A percentile compares a stretch with the other conserved stretches of the same genome.
These are phyloP conservation scores for Phalacrocorax pelagicus DNA, from an alignment of 2,113 vertebrate genomes.

Conservation along the genomic window DNA sequence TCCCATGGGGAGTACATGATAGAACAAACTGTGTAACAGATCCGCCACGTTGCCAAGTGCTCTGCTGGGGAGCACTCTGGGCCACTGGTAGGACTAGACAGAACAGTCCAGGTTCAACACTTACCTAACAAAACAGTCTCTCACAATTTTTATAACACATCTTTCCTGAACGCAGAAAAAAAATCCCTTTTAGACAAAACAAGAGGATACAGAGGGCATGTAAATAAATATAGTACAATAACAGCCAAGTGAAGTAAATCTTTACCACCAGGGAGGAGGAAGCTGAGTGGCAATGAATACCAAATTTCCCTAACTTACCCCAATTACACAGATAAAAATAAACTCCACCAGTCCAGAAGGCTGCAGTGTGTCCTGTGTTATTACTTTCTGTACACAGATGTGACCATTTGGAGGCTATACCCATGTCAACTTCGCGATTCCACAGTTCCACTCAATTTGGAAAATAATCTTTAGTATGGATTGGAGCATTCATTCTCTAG, in stretches of 20 bases:
- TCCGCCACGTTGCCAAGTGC: neutral
- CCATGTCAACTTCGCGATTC: neutral
- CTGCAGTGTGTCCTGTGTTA: neutral
- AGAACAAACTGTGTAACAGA: neutral
- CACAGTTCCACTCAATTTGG: neutral
- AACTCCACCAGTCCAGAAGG: neutral
- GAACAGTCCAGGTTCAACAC: neutral
- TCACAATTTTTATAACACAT: neutral
- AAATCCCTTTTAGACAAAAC: neutral
- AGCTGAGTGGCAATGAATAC: neutral
- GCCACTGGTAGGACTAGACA: neutral
- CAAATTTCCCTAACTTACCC: neutral
- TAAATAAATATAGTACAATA: neutral
- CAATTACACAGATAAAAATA: conserved; percentile 38
- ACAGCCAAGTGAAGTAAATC: neutral
- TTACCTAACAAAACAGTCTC: neutral
- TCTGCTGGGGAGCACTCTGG: neutral
- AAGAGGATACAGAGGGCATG: neutral
- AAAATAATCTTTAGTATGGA: neutral
- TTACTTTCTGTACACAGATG: neutral
- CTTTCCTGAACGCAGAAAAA: neutral
- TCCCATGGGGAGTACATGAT: neutral
- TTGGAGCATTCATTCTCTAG: neutral
- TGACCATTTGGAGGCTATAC: neutral
- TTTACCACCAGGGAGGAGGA: neutral